Conservation (phyloP, 30 jellyfish, hydroid and myxozoan genomes). For the Sanderia malayensis region DNA sequence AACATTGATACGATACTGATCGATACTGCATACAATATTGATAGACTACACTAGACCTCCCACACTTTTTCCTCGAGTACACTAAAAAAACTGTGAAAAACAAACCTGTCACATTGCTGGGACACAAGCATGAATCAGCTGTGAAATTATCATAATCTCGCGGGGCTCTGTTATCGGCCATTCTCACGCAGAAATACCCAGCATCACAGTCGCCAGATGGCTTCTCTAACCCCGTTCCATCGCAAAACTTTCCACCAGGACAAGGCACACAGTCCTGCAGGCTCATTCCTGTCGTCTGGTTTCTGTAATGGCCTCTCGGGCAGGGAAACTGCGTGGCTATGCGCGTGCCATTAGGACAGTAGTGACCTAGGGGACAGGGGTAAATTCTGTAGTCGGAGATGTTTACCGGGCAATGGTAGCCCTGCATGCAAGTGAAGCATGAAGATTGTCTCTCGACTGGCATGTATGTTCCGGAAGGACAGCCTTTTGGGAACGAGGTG, state of each 20-base stretch:
- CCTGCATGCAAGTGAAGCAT: conserved; percentile 73
- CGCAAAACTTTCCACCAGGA: conserved; percentile 79
- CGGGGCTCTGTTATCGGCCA: conserved; percentile 80
- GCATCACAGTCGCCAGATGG: conserved; percentile 82
- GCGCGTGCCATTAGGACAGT: conserved; percentile 89
- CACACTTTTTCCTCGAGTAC: no score
- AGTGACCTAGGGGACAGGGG: conserved; percentile 93
- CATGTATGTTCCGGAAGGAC: conserved; percentile 91
- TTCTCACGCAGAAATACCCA: conserved; percentile 92
- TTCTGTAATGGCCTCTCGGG: conserved; percentile 88
- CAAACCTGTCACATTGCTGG: conserved; percentile 84
- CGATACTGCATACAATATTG: no score
- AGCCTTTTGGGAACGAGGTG: conserved; percentile 78
- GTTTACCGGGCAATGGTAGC: conserved; percentile 95
- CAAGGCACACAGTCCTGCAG: conserved; percentile 75
- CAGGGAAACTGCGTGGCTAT: conserved; percentile 73
- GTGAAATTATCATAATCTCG: conserved; percentile 73
- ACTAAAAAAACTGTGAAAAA: no score
- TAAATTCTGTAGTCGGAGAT: conserved; percentile 62
- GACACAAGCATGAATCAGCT: conserved; percentile 75
- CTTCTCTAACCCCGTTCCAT: conserved; percentile 62
- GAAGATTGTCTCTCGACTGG: conserved; percentile 73
- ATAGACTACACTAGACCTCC: no score
- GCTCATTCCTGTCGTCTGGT: conserved; percentile 68
- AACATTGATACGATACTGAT: no score